Evolutionary conservation across 23 tunicate genomes (phyloP).

Genomic region (Halocynthia aurantium): DNA sequence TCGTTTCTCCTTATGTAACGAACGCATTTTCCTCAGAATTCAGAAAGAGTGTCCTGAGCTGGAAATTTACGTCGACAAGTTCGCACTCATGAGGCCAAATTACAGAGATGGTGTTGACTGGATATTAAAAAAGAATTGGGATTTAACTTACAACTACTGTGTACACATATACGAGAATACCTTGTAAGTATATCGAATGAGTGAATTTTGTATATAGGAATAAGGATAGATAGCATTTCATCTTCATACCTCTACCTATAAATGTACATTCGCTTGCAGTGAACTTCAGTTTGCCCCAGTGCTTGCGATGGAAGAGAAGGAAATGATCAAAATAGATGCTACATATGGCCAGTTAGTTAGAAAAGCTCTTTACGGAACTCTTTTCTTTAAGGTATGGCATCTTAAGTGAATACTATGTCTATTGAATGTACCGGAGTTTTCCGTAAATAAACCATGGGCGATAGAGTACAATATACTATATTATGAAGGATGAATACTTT

Average conservation of each 20-base stretch:
- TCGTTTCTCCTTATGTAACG: too few species aligned
- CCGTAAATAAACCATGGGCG: too few species aligned
- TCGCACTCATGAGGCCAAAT: constrained; percentile 7
- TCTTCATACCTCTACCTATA: background rate
- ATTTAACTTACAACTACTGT: constrained; percentile 4
- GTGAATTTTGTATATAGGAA: background rate
- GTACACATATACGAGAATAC: constrained; percentile 7
- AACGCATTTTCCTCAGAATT: background rate
- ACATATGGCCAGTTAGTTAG: constrained; percentile 17
- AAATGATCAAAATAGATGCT: background rate
- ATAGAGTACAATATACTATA: too few species aligned
- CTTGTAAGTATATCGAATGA: background rate
- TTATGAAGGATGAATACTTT: too few species aligned
- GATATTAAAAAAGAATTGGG: constrained; percentile 16
- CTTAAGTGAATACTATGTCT: too few species aligned
- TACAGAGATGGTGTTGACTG: constrained; percentile 15
- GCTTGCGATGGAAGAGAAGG: constrained; percentile 7
- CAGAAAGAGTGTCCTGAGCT: background rate
- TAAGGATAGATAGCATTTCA: background rate
- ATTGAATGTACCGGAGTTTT: too few species aligned
- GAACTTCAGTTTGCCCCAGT: constrained; percentile 1
- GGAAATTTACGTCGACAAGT: constrained; percentile 9
- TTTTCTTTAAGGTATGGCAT: constrained; percentile 3
- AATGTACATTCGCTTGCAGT: constrained; percentile 5
- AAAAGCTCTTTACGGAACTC: background rate